phyloP scores from a whole-genome alignment of 2,797 vertebrate genomes.

The Sebastes taczanowskii region DNA sequence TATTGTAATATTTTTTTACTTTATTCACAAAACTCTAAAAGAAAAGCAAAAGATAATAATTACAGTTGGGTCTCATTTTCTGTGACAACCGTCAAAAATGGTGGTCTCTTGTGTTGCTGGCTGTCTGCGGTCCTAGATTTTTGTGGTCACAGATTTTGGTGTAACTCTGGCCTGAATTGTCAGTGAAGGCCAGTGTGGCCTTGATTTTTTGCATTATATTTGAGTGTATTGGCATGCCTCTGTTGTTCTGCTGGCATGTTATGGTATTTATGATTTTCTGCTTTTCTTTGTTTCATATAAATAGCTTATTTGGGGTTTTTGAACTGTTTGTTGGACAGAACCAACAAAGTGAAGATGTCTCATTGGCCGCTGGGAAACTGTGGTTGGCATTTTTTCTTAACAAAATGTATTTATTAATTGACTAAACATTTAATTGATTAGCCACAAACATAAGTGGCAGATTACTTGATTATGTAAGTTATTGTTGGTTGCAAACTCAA shows the following conservation, averaged over 20 bases:
- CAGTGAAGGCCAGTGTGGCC: neutral
- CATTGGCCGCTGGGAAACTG: neutral
- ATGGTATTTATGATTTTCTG: neutral
- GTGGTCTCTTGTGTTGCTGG: no score
- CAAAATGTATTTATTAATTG: neutral
- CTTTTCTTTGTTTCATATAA: neutral
- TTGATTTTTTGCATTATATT: neutral
- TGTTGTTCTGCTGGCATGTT: neutral
- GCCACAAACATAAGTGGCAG: neutral
- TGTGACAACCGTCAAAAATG: no score
- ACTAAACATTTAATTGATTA: neutral
- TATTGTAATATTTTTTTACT: no score
- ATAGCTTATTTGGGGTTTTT: neutral
- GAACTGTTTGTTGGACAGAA: neutral
- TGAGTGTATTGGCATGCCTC: neutral
- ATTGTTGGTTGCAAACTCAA: neutral
- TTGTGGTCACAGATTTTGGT: no score
- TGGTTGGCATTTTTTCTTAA: neutral
- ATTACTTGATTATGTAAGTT: neutral
- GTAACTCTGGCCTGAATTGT: neutral
- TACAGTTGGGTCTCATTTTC: no score
- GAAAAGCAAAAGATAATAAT: no score
- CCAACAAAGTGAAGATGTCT: neutral
- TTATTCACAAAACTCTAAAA: no score
- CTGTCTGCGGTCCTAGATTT: no score